These are phyloP conservation scores for Siphonodentalium dalli DNA, from an alignment of 2,888 invertebrate species.

Conservation along the genomic window DNA sequence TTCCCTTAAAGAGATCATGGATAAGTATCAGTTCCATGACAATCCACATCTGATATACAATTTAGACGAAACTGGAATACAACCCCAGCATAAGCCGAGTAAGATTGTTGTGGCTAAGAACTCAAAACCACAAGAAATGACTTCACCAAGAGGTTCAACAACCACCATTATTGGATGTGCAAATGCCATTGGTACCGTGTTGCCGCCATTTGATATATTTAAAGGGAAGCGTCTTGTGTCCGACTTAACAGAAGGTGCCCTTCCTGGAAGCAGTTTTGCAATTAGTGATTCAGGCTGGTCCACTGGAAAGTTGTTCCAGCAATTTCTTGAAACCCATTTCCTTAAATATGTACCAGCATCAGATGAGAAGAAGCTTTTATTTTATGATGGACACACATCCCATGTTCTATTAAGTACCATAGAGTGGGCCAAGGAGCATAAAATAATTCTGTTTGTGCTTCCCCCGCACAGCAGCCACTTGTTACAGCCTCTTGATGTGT, in stretches of 20 bases:
- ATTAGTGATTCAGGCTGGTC: constrained; percentile 18
- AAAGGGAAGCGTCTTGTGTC: constrained; percentile 9
- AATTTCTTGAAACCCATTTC: constrained; percentile 13
- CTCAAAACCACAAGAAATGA: constrained; percentile 5
- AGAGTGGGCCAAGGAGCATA: constrained; percentile 9
- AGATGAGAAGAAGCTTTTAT: constrained; percentile 1
- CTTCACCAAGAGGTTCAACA: constrained; percentile 10
- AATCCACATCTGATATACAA: constrained; percentile 17
- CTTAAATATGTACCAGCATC: constrained; percentile 1
- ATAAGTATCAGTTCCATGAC: neutral
- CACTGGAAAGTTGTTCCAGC: constrained; percentile 4
- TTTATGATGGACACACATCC: constrained; percentile 18
- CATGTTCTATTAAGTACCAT: constrained; percentile 1
- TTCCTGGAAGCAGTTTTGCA: neutral
- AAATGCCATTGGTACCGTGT: constrained; percentile 11
- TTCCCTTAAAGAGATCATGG: neutral
- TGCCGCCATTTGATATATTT: constrained; percentile 17
- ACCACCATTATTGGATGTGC: constrained; percentile 7
- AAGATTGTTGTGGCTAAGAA: constrained; percentile 1
- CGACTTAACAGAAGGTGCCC: constrained; percentile 11
- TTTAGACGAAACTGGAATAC: constrained; percentile 17
- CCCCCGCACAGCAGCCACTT: constrained; percentile 16
- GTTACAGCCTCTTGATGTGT: constrained; percentile 15
- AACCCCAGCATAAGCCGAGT: constrained; percentile 12
- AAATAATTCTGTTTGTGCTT: constrained; percentile 11